A percentile compares a stretch with the other conserved stretches of the same genome.
phyloP scores from a whole-genome alignment of 2,888 invertebrate species.

The Lasiommata megera region DNA sequence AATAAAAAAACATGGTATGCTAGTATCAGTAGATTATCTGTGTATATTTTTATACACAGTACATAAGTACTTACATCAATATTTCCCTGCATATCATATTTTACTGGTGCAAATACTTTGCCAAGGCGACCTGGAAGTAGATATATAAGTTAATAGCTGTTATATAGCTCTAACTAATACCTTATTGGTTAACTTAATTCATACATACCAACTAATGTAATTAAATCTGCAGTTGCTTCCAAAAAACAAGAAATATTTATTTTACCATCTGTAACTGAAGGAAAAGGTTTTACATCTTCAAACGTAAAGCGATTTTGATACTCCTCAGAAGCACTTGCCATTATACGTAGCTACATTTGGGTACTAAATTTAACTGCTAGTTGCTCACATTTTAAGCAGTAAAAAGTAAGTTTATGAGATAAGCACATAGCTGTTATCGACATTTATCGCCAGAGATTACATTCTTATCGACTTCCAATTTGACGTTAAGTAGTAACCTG shows the following conservation, averaged over 20 bases:
- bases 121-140: conserved; percentile 86
- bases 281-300: conserved; percentile 69
- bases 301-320: conserved; percentile 40
- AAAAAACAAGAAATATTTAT: conserved; percentile 83
- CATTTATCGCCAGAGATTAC: conserved; percentile 21
- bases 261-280: conserved; percentile 75
- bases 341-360: conserved; percentile 33
- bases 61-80: conserved; percentile 81
- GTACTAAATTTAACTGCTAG: conserved; percentile 8
- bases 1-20: too few relatives aligned
- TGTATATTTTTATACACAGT: neutral
- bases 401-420: conserved; percentile 11
- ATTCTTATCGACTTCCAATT: conserved; percentile 22
- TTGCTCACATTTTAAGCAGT: conserved; percentile 16
- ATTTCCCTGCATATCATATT: conserved; percentile 89
- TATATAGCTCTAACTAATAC: too few relatives aligned
- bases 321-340: conserved; percentile 49
- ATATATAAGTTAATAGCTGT: neutral
- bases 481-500: conserved; percentile 7
- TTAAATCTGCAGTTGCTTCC: conserved; percentile 82
- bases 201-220: conserved; percentile 84
- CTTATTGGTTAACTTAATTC: too few relatives aligned
- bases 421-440: conserved; percentile 21
- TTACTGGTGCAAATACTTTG: conserved; percentile 86
- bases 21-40: neutral